Base-by-base conservation (phyloP, 2,888 invertebrate genomes). In the Drosophila kokeensis region DNA sequence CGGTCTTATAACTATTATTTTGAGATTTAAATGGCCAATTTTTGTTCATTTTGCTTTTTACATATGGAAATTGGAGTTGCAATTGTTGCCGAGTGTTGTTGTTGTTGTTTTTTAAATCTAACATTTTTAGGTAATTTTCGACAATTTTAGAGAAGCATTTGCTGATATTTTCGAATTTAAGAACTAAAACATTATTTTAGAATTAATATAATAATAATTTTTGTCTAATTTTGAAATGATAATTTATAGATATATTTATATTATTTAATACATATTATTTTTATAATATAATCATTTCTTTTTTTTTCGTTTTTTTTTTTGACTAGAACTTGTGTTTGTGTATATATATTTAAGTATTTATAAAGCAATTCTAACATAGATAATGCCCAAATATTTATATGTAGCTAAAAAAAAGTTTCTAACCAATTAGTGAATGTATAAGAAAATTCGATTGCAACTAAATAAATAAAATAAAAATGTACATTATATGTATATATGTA, bases 141-240 rank as follows among this genome's bases (percentile, higher is more conserved):
- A 63, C 60, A 63, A 30, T 63, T 53, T 67, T 48, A 62, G 53
- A 73, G 73, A 83, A 85, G 81, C 72, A 79, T 79, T 83, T 70
- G 76, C 59, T 84, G 75, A 87, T 87, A 82, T 82, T 76, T 81
- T 60, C 10, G 66, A 84, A 72, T 82, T 83, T 76, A 53, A 65
- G 71, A 84, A 68, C 75, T 66, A 81, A 87, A 89, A 87, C 71
- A 89, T 84, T 89, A 77, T 62, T 70, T 64, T 69, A 72, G 55
- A 60, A 67, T 82, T 85, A 79, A 86, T 78, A 86, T 78, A 58
- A 79, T 83, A 81, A 89, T 74, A 87, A 88, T 89, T 90, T 87
- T 79, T 83, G 81, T 72, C 88, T 89, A 86, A 89, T 74, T 81
- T 90, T 89, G 62, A 87, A 86, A 89, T 83, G 79, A 90, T 78